phyloP scores from a whole-genome alignment of 2,113 vertebrate genomes.

The Chamaea fasciata region DNA sequence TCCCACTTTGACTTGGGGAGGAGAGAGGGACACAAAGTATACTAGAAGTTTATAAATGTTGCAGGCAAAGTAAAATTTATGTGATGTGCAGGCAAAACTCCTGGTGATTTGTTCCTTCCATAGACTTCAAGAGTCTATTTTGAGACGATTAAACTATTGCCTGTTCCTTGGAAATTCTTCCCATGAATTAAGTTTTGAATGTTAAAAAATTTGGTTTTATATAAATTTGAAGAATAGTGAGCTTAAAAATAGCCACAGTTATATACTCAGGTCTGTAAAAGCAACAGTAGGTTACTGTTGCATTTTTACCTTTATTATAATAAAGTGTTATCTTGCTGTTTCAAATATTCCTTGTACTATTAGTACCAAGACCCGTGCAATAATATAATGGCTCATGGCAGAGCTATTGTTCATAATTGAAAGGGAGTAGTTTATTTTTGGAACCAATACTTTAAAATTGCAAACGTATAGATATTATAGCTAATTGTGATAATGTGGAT shows the following conservation, averaged over 20 bases:
- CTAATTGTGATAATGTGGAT: neutral
- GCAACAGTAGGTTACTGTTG: neutral
- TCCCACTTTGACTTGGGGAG: neutral
- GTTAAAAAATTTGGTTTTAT: neutral
- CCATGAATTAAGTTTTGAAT: neutral
- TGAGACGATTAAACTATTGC: neutral
- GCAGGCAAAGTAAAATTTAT: neutral
- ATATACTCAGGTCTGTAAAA: neutral
- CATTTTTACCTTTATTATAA: neutral
- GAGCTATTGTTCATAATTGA: neutral
- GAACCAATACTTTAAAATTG: neutral
- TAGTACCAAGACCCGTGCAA: neutral
- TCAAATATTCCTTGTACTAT: neutral
- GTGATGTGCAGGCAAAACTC: neutral
- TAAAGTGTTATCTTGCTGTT: neutral
- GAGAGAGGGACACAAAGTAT: neutral
- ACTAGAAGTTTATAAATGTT: neutral
- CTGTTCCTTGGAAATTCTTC: neutral
- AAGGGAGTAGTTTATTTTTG: neutral
- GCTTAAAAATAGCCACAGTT: neutral
- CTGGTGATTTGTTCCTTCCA: neutral
- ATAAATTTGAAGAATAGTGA: neutral
- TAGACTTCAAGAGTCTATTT: neutral
- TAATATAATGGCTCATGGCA: neutral
- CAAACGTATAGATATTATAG: neutral